phyloP scores from a whole-genome alignment of 2,113 vertebrate species.

The Piaya cayana region DNA sequence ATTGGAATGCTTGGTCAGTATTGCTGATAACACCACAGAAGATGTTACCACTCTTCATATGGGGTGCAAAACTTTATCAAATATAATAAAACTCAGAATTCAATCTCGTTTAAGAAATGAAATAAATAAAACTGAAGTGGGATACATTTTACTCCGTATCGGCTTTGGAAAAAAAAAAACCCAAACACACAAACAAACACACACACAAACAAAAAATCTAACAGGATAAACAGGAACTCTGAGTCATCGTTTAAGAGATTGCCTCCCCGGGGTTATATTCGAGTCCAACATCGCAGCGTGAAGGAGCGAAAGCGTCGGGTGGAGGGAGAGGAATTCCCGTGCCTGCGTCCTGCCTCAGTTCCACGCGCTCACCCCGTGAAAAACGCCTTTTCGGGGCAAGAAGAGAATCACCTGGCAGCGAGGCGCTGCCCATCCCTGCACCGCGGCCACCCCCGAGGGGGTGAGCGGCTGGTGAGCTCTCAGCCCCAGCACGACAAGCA shows the following conservation, averaged over 20 bases:
- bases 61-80: background rate
- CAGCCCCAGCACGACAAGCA: background rate
- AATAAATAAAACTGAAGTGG: background rate
- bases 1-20: too few relatives aligned
- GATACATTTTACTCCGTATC: background rate
- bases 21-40: background rate
- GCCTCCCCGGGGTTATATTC: background rate
- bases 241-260: background rate
- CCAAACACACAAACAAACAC: too few relatives aligned
- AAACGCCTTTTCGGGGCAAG: background rate
- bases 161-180: background rate
- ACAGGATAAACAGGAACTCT: background rate
- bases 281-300: fast-evolving
- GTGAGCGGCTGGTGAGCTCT: background rate
- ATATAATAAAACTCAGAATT: background rate
- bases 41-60: background rate
- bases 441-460: background rate
- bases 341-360: fast-evolving
- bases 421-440: background rate
- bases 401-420: background rate
- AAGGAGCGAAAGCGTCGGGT: background rate
- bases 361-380: too few relatives aligned
- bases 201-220: too few relatives aligned
- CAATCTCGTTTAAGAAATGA: background rate
- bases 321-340: fast-evolving